A percentile compares a stretch with the other conserved stretches of the same genome.
These are phyloP conservation scores for Akabosia matsudoensis DNA, from an alignment of 1,140 invertebrate species.

Conservation along the genomic window DNA sequence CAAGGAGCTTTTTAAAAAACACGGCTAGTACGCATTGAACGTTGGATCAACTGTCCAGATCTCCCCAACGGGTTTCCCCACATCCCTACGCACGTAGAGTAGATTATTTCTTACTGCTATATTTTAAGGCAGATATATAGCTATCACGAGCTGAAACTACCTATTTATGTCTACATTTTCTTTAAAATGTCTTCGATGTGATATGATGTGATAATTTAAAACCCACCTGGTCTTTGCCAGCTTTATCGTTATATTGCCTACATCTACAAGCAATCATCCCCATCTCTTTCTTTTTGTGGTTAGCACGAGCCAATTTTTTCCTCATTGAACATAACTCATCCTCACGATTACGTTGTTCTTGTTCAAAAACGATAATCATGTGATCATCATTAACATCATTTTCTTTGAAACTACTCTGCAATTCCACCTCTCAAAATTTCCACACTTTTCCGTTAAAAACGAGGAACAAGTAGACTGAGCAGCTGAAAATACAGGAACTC, in stretches of 20 bases:
- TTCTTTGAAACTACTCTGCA: background rate
- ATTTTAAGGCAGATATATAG: too few species aligned
- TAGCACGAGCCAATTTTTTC: conserved; percentile 7
- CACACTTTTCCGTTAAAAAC: conserved; percentile 1
- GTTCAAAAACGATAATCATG: background rate
- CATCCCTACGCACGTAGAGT: too few species aligned
- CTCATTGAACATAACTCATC: background rate
- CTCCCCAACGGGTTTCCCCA: too few species aligned
- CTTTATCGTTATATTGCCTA: too few species aligned
- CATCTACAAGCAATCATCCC: background rate
- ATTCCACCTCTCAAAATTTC: background rate
- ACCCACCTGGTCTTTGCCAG: background rate
- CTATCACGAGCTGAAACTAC: too few species aligned
- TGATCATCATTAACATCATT: background rate
- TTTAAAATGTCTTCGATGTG: background rate
- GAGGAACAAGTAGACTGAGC: background rate
- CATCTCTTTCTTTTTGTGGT: background rate
- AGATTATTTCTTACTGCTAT: too few species aligned
- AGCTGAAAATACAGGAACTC: too few species aligned
- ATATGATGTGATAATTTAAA: background rate
- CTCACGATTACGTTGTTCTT: background rate
- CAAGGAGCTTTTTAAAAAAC: too few species aligned
- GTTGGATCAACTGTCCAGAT: too few species aligned
- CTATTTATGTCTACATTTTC: too few species aligned
- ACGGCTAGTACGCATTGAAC: too few species aligned